Evolutionary conservation across 2,797 vertebrate species (phyloP), one percentile per base, ranked within the genome.

Genomic region (Gymnoscopelus braueri): DNA sequence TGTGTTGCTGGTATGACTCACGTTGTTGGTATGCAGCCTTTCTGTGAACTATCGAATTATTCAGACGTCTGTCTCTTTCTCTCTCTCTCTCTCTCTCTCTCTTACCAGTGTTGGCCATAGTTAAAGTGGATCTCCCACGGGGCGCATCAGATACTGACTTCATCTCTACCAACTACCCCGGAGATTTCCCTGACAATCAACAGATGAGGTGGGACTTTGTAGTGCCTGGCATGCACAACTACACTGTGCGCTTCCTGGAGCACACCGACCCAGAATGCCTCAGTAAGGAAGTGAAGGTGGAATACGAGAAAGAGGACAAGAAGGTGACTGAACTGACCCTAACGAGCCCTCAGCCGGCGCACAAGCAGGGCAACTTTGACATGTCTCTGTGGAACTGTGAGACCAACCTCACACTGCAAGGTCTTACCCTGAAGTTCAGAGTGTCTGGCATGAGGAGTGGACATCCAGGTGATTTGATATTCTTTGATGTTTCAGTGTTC

Each of bases 181-280:
- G 0, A 0, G 86, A 90, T 48, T 95, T 98, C 67, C 96, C 96
- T 0, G 85, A 93, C 60, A 78, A 92, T 0, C 86, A 95, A 69
- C 89, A 93, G 62, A 95, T 96, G 91, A 93, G 86, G 0, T 99
- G 97, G 97, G 90, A 95, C 75, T 97, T 99, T 24, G 65, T 76
- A 0, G 47, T 98, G 14, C 96, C 96, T 0, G 73, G 83, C 1
- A 93, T 84, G 84, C 91, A 98, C 90, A 95, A 97, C 89, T 96
- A 96, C 62, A 93, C 91, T 0, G 74, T 99, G 50, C 60, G 53
- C 26, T 94, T 98, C 78, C 83, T 67, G 47, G 74, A 91, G 2
- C 89, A 93, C 81, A 94, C 72, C 0, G 54, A 81, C n/a, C 96
- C 97, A 4, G 91, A 92, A 57, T 99, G 98, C 0, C 91, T 93